Evolutionary conservation across 2,888 invertebrate species (phyloP), one percentile per base, ranked within the genome.

Genomic region (Amphimallon solstitiale): DNA sequence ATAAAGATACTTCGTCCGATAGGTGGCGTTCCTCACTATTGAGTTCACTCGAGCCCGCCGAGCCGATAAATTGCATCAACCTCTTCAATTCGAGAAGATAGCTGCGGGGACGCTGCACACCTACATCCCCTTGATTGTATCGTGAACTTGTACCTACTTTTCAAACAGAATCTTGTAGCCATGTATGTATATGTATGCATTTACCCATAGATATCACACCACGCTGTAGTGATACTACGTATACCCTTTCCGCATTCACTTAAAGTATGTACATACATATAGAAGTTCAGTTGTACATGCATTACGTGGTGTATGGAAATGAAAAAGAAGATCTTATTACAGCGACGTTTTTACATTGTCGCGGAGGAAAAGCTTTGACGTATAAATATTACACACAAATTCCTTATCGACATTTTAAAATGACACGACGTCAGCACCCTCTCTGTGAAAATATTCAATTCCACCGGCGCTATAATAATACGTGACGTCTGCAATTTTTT

Each of bases 31-130:
- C 65, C 38, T 64, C 52, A 46, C 59, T 69, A 67, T 68, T 51
- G 64, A 61, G 63, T 69, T 68, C 69, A 62, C 61, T 69, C 38
- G 15, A 37, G 40, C 38, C 67, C 68, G 64, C 63, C 67, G 70
- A 68, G 68, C 69, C 72, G 68, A 67, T 68, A 71, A 71, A 71
- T 71, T 70, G 68, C 69, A 71, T 71, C 70, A 71, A 68, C 56
- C 66, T 29, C 65, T 66, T 68, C 70, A 72, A 72, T 72, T 68
- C 69, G 65, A 68, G 68, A 66, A 68, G 68, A 71, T 67, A 61
- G 70, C 67, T 69, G 66, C 63, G 65, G 66, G 52, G 5, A 61
- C 63, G 59, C 59, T 45, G 17, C 54, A 21, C 12, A 45, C 14
- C n/a, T 14, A 15, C 56, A 14, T 64, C 37, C 17, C 15, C 52